Conservation (phyloP, 37 sponge, comb jelly and placozoan genomes). For the Geodia barretti region DNA sequence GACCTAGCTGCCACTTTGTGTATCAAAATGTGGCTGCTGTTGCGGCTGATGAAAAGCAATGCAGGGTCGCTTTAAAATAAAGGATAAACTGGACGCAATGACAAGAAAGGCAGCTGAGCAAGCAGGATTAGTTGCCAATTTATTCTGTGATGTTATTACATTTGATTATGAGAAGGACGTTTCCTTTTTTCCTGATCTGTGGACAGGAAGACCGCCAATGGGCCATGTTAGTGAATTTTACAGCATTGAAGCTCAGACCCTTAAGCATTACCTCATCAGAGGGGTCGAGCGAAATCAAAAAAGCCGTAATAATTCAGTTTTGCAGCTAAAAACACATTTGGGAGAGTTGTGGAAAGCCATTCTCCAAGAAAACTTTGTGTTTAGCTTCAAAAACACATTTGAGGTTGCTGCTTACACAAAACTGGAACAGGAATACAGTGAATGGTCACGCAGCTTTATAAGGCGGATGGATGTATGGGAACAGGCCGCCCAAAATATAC, state of each 20-base stretch:
- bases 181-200: conserved; percentile 28
- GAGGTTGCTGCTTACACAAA: conserved; percentile 24
- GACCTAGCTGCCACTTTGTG: conserved; percentile 39
- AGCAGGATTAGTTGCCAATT: conserved; percentile 19
- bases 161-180: conserved; percentile 45
- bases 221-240: conserved; percentile 24
- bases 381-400: conserved; percentile 45
- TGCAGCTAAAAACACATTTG: conserved; percentile 1
- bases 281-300: too few species aligned
- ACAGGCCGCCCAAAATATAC: neutral
- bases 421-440: conserved; percentile 16
- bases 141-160: conserved; percentile 45
- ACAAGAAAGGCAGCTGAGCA: conserved; percentile 27
- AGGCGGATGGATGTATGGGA: conserved; percentile 3
- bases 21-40: conserved; percentile 41
- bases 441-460: conserved; percentile 26
- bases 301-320: too few species aligned
- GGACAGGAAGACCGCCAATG: conserved; percentile 49
- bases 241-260: conserved; percentile 23
- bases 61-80: conserved; percentile 4
- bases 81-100: conserved; percentile 21
- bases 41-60: neutral
- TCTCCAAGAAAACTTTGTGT: conserved; percentile 45
- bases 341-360: conserved; percentile 36
- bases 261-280: too few species aligned